These are phyloP conservation scores for Drosophila saltans DNA, from an alignment of 1,140 invertebrate genomes.

Conservation along the genomic window DNA sequence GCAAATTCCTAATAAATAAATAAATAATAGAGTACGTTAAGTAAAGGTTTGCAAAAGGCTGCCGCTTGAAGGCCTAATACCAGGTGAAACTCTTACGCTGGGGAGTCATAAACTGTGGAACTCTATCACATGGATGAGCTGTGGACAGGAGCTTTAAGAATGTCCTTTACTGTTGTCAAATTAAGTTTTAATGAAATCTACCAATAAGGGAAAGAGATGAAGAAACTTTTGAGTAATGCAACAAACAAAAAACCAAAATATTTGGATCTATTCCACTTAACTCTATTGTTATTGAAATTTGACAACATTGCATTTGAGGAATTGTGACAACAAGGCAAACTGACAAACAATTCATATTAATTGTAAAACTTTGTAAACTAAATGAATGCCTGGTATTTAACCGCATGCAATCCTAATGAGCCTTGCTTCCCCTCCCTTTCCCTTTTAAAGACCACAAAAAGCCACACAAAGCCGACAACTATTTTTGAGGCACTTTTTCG, in stretches of 20 bases:
- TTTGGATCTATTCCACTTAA: no score
- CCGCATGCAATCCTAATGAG: slow-evolving; percentile 47
- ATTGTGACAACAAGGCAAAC: neutral
- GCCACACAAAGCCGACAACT: slow-evolving; percentile 46
- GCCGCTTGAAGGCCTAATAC: neutral
- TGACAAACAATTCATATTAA: slow-evolving; percentile 8
- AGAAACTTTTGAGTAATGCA: neutral
- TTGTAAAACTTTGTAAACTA: neutral
- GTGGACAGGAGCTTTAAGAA: neutral
- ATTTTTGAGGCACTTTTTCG: slow-evolving; percentile 40
- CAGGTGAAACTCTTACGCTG: neutral
- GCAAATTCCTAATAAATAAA: slow-evolving; percentile 58
- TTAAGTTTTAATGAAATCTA: neutral
- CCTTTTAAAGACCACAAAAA: neutral
- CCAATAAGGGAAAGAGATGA: neutral
- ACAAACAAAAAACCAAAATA: no score
- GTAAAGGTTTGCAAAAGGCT: slow-evolving; percentile 14
- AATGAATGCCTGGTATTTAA: no score
- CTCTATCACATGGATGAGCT: slow-evolving; percentile 6
- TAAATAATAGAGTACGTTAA: slow-evolving; percentile 64
- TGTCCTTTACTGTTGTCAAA: neutral
- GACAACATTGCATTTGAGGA: no score
- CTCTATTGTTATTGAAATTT: no score
- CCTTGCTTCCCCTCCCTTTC: neutral
- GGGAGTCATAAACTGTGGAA: slow-evolving; percentile 1